Evolutionary conservation across 1,140 invertebrate genomes (phyloP), one percentile per base, ranked within the genome.

Genomic region (Matsumurasca onukii): DNA sequence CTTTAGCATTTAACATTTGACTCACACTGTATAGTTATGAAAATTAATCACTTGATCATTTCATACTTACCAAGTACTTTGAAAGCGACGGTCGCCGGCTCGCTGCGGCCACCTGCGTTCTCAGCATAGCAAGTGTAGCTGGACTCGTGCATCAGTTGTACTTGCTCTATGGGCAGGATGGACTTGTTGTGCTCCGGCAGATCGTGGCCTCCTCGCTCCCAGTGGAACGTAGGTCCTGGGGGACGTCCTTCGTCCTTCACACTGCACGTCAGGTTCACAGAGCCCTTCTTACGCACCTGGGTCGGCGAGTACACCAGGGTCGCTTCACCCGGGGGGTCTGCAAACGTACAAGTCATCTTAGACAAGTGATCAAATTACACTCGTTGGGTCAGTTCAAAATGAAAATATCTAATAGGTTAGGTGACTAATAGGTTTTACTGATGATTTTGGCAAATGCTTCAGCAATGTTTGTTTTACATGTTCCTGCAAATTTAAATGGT

Each of bases 111-210:
- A 2, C 91, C 93, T 25, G 88, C 86, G 77, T 94, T 95, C 75
- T 86, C 85, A 0, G 92, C 92, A 67, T 89, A 84, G 76, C 94
- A 97, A 0, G 91, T 92, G 80, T 94, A 95, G 81, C 94, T 94
- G 71, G 91, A 89, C 51, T 90, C 84, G 30, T 90, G 91, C 76
- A 92, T 89, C 31, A 95, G 80, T 25, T 89, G 89, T 3, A 93
- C 91, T n/a, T n/a, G n/a, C n/a, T n/a, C n/a, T n/a, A n/a, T n/a
- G 0, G 90, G 88, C 57, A 90, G 86, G 61, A 95, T 90, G 31
- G 86, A 89, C 83, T 89, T 90, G 69, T 89, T 87, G 52, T 87
- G 82, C 12, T 88, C 85, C 31, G 88, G 88, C 55, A 91, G 85
- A 71, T 93, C 89, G 57, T 90, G 85, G 5, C 85, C 84, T 34